These are phyloP conservation scores for Helicolenus hilgendorfi DNA, from an alignment of 2,797 vertebrate species.

Conservation along the genomic window DNA sequence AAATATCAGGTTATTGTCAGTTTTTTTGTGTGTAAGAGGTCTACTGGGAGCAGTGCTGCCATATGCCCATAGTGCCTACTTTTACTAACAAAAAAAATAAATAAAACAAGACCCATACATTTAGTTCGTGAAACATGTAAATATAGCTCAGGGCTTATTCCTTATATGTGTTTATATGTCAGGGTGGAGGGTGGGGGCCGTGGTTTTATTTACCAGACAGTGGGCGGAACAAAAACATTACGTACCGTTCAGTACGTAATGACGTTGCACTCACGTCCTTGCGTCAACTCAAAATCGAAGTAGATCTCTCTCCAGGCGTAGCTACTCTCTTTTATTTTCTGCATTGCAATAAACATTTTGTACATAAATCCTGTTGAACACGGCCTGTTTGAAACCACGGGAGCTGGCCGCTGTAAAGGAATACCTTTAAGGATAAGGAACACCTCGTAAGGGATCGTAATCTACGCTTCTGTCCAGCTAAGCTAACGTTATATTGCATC, in stretches of 20 bases:
- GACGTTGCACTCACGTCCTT: slow-evolving; percentile 80
- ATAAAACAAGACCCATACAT: no score
- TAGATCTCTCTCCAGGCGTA: slow-evolving; percentile 86
- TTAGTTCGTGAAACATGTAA: neutral
- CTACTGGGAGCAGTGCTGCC: no score
- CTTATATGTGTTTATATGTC: neutral
- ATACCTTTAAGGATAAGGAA: slow-evolving; percentile 30
- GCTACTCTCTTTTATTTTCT: slow-evolving; percentile 82
- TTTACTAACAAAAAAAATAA: neutral
- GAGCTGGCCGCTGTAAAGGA: slow-evolving; percentile 40
- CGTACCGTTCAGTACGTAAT: slow-evolving; percentile 63
- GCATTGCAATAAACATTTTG: slow-evolving; percentile 82
- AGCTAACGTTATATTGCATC: slow-evolving; percentile 81
- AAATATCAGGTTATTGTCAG: no score
- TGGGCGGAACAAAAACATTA: slow-evolving; percentile 58
- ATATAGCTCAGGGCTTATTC: neutral
- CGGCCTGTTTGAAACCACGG: slow-evolving; percentile 42
- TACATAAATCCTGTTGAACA: slow-evolving; percentile 70
- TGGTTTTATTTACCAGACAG: neutral
- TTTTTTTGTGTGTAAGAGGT: no score
- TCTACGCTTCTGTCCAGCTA: slow-evolving; percentile 70
- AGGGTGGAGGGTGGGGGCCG: neutral
- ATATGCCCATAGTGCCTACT: neutral
- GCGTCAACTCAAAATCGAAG: slow-evolving; percentile 89
- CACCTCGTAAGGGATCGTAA: slow-evolving; percentile 55